Evolutionary conservation across 2,797 vertebrate species (phyloP), one percentile per base, ranked within the genome.

Genomic region (Nannoperca australis): DNA sequence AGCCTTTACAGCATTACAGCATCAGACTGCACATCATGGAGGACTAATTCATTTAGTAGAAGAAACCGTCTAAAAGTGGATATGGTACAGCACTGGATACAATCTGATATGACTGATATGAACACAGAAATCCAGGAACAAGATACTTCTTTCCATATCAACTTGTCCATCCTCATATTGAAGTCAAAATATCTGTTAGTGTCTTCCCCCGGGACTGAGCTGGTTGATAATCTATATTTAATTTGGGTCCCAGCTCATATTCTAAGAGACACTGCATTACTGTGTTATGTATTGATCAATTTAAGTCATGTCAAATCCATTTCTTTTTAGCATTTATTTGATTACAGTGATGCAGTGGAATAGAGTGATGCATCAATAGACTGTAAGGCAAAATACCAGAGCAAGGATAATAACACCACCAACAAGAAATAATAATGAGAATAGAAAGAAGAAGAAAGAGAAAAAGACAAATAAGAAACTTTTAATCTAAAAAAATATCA

Each of bases 1-100:
- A 69, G 72, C 84, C 89, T 91, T 93, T 91, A 92, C 79, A 74
- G 62, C 81, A 76, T 86, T 91, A 92, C 79, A 74, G 62, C 81
- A 76, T 86, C 87, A 92, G 71, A 73, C 79, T 60, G 63, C 81
- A 83, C 79, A 87, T 86, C 82, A 90, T 58, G 66, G 58, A 76
- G 56, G 85, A 60, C 60, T 88, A 90, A 92, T 86, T 85, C 72
- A 88, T 42, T 89, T 90, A 88, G 44, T 1, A 7, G 71, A 62
- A 82, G 34, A 85, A 76, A 74, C 49, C 73, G 78, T 56, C 76
- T 80, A 80, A 82, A 77, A 84, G 70, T 81, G 78, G 70, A 78
- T 83, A 56, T 32, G 61, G 32, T 72, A 72, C 22, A 53, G 62
- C 56, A 12, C 54, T 56, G 71, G 61, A 79, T 61, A 17, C 63